Evolutionary conservation across 2,888 invertebrate genomes (phyloP), one percentile per base, ranked within the genome.

Genomic region (Holacanthella duospinosa): DNA sequence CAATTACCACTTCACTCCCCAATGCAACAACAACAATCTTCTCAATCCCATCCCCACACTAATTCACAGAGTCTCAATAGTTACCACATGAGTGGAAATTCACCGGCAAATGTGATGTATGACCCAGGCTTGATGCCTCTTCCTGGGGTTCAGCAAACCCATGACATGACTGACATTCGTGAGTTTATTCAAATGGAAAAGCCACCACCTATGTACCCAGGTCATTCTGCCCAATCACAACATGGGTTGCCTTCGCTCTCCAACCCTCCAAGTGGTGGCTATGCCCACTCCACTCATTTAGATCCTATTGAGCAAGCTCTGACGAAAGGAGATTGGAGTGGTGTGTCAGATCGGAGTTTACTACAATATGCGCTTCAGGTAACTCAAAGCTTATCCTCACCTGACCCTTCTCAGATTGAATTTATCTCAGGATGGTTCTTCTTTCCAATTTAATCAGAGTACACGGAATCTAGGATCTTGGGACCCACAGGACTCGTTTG

Each of bases 101-200:
- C 71, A 61, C 68, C 70, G 59, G 67, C 62, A 12, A 70, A 66
- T 54, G 67, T 70, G 29, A 62, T 71, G 60, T 70, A 68, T 61
- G 71, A 71, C 58, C 61, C 66, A 61, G 61, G 60, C 56, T 66
- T 71, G 36, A 57, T 68, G 61, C 64, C 68, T 21, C 62, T 68
- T 43, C 48, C 63, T 61, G 60, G 68, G 48, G 65, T 64, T 43
- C 63, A 69, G 27, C 71, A 70, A 59, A 64, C 67, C 27, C 71
- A 73, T 64, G 72, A 73, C 16, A 66, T 69, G 62, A 62, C 64
- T 21, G 69, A 71, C 54, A 65, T 73, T 64, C 64, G 71, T 27
- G 72, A 71, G 53, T 73, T 67, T 55, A 70, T 72, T 59, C 72
- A 72, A 43, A 72, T 72, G 64, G 72, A 72, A n/a, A 71, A 71